Base-by-base conservation (phyloP, 2,113 vertebrate genomes). In the Actenoides hombroni region DNA sequence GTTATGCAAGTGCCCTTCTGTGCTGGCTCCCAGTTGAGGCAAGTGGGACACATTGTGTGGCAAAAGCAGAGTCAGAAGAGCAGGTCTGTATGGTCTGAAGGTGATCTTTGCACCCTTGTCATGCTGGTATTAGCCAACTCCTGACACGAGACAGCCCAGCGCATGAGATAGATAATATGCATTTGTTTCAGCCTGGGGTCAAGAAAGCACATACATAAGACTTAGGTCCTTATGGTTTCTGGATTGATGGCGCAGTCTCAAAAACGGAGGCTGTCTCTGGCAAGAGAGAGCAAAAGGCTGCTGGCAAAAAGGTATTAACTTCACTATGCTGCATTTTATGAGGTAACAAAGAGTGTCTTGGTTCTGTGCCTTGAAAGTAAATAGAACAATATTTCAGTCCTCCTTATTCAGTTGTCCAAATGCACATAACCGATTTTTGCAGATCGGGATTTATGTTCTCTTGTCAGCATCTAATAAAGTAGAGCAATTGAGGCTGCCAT, bases 331-430 rank as follows among this genome's bases (percentile, higher is more conserved):
- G 94, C 94, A 93, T 96, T 97, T 97, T 96, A 97, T 90, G 95
- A 96, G 90, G 86, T 83, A 96, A 94, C 95, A 96, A 96, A 95
- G 95, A 96, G 86, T 82, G 86, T 82, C 95, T 95, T 96, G 95
- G 95, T 96, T 96, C 92, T 96, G 96, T 92, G 95, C 92, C 92
- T 94, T 95, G 95, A 93, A 96, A 95, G 95, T 92, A 97, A 97
- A 97, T 96, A 97, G 95, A 93, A 96, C 88, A 84, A 93, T 97
- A 96, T 96, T 97, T 96, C 95, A 96, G 86, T 56, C 76, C 92
- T 96, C 92, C 94, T 96, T 96, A 97, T 95, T 96, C 95, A 95
- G 96, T 96, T 97, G 95, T 96, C 95, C 95, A 94, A 96, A 94
- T 92, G 88, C 95, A 96, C 95, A 96, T 96, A 96, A 95, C 95